Conservation (phyloP, 2,113 vertebrate genomes). For the Dipodomys spectabilis region DNA sequence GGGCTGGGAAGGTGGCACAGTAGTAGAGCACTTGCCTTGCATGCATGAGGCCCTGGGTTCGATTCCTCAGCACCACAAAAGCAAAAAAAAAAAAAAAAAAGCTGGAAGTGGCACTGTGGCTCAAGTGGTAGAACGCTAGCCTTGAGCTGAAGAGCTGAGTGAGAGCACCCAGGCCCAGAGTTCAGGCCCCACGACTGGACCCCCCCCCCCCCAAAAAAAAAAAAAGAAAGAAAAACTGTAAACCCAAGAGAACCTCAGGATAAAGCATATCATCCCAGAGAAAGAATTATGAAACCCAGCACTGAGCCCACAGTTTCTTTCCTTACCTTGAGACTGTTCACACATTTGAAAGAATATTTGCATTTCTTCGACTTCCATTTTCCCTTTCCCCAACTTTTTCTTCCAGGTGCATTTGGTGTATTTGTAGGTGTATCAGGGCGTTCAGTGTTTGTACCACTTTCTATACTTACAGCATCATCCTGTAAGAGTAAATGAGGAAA, state of each 20-base stretch:
- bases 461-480: constrained; percentile 97
- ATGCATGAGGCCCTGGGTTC: no score
- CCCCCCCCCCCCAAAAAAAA: no score
- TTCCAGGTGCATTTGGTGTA: constrained; percentile 95
- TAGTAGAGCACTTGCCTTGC: no score
- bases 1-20: no score
- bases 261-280: background rate
- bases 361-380: constrained; percentile 99
- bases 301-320: background rate
- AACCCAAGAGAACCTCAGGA: background rate
- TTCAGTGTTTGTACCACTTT: constrained; percentile 96
- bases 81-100: no score
- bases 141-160: no score
- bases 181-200: no score
- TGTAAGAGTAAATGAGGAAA: constrained; percentile 80
- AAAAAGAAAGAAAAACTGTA: no score
- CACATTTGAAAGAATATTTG: constrained; percentile 99
- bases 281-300: background rate
- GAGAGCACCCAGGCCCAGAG: no score
- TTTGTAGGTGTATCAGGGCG: constrained; percentile 98
- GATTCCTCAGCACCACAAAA: no score
- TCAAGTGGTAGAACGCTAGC: no score
- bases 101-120: no score
- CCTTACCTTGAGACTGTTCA: constrained; percentile 96
- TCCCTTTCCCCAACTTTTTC: constrained; percentile 99